A percentile compares a stretch with the other conserved stretches of the same genome.
Conservation (phyloP, 1,140 invertebrate genomes). For the Leguminivora glycinivorella region DNA sequence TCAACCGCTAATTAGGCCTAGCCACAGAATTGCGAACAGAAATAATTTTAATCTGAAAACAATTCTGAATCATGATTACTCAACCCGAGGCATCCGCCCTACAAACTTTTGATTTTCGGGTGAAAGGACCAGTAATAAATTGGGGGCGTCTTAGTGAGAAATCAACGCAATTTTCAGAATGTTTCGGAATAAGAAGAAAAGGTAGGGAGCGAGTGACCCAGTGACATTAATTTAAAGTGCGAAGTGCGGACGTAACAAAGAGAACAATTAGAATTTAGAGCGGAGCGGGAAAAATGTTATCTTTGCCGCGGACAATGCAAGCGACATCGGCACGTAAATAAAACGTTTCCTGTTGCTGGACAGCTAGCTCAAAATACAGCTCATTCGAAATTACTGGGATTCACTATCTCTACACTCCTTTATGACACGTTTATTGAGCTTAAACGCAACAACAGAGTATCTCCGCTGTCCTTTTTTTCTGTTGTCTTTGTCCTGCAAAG, state of each 20-base stretch:
- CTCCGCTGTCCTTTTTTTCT: background rate
- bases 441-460: background rate
- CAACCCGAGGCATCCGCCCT: conserved; percentile 9
- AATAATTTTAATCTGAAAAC: conserved; percentile 37
- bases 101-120: conserved; percentile 30
- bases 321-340: conserved; percentile 47
- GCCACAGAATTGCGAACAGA: conserved; percentile 40
- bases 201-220: conserved; percentile 42
- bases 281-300: conserved; percentile 39
- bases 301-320: conserved; percentile 43
- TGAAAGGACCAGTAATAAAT: conserved; percentile 41
- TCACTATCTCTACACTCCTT: background rate
- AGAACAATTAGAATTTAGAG: conserved; percentile 47
- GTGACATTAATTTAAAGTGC: conserved; percentile 44
- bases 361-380: conserved; percentile 34
- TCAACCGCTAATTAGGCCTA: conserved; percentile 71
- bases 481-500: background rate
- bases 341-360: conserved; percentile 49
- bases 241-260: conserved; percentile 49
- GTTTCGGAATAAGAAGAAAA: conserved; percentile 38
- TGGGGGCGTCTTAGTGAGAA: conserved; percentile 59
- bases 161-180: conserved; percentile 37
- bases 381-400: background rate
- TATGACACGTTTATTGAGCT: background rate
- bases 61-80: conserved; percentile 20